phyloP scores from a whole-genome alignment of 1,140 invertebrate species.

The Phthorimaea operculella region DNA sequence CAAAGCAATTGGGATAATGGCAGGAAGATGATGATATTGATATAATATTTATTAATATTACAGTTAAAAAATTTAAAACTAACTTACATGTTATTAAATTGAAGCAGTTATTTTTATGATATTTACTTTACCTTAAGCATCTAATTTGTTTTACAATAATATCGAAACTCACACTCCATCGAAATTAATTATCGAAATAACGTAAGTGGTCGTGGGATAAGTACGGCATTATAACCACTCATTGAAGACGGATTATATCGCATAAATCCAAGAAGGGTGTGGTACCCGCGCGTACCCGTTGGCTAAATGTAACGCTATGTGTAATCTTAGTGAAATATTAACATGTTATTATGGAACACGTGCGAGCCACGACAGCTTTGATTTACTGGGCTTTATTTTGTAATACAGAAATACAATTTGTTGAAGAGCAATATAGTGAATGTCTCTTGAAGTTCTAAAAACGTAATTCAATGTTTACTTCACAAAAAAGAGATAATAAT shows the following conservation, averaged over 20 bases:
- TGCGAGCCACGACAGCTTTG: neutral
- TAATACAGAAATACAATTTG: conserved; percentile 19
- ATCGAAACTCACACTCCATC: neutral
- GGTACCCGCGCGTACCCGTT: neutral
- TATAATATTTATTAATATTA: no score
- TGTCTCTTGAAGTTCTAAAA: no score
- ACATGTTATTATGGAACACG: conserved; percentile 21
- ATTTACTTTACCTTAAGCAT: no score
- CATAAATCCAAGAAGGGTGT: conserved; percentile 1
- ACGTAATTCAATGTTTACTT: no score
- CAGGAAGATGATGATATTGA: no score
- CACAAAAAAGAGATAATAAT: no score
- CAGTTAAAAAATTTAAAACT: no score
- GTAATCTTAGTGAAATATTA: neutral
- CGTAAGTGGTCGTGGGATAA: conserved; percentile 1
- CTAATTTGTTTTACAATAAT: neutral
- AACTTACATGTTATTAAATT: no score
- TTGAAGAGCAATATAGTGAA: no score
- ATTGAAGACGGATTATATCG: neutral
- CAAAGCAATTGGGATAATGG: no score
- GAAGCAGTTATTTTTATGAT: no score
- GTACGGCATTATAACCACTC: neutral
- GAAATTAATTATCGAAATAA: neutral
- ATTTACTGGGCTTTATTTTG: conserved; percentile 30
- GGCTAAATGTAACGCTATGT: neutral